Conservation (phyloP, 1,140 invertebrate genomes). For the Rhopalosiphum padi region DNA sequence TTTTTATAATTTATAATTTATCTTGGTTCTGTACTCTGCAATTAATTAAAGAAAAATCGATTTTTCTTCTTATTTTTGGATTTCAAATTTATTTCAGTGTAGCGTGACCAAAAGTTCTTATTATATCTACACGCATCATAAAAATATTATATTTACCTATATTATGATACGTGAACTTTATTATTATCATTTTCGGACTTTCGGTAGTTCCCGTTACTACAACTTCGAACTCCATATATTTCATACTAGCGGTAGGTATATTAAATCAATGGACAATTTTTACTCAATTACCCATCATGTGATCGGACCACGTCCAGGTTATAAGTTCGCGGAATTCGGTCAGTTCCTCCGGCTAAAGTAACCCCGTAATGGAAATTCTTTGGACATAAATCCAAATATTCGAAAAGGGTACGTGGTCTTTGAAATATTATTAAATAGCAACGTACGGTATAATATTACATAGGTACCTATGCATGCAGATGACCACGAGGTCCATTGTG, state of each 20-base stretch:
- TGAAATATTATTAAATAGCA: neutral
- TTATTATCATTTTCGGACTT: neutral
- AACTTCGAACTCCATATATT: neutral
- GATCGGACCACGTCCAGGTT: neutral
- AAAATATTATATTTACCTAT: neutral
- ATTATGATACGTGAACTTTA: neutral
- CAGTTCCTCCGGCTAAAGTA: neutral
- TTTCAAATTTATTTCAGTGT: neutral
- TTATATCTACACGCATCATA: neutral
- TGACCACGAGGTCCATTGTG: neutral
- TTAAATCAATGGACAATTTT: neutral
- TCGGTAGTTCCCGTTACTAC: neutral
- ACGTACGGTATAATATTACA: neutral
- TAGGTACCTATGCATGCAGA: neutral
- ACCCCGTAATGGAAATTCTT: neutral
- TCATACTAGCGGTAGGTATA: neutral
- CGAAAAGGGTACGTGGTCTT: neutral
- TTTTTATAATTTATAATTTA: no score
- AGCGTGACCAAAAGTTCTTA: neutral
- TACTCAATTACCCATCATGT: neutral
- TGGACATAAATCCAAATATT: neutral
- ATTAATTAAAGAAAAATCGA: neutral
- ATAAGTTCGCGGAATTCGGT: neutral
- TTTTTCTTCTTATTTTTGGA: neutral
- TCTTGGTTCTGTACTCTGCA: no score